Percentiles rank a stretch among this genome's conserved stretches.
Conservation (phyloP, 2,797 vertebrate species). For the Leptoclinus maculatus region DNA sequence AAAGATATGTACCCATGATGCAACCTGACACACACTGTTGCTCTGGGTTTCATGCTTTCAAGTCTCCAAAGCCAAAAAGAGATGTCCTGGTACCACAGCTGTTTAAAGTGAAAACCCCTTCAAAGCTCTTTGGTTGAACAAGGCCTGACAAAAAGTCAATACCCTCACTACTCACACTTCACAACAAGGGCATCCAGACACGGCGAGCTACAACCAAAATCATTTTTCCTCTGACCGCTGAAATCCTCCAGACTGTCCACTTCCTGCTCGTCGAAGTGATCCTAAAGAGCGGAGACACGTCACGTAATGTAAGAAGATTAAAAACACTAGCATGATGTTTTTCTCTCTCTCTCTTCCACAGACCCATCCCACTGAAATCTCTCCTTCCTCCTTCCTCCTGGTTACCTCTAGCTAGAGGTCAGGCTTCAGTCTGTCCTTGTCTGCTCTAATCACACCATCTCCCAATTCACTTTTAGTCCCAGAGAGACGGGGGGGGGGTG, state of each 20-base stretch:
- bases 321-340: slow-evolving; percentile 3
- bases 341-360: background rate
- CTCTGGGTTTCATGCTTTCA: background rate
- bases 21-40: background rate
- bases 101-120: slow-evolving; percentile 37
- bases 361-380: background rate
- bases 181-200: slow-evolving; percentile 46
- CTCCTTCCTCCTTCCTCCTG: slow-evolving; percentile 20
- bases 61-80: slow-evolving; percentile 21
- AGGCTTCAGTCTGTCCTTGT: slow-evolving; percentile 61
- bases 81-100: slow-evolving; percentile 33
- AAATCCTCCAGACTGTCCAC: slow-evolving; percentile 8
- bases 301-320: background rate
- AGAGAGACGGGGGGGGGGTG: slow-evolving; percentile 18
- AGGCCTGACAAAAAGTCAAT: slow-evolving; percentile 65
- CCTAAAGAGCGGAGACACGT: background rate
- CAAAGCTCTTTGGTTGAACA: slow-evolving; percentile 31
- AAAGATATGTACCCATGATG: background rate
- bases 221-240: slow-evolving; percentile 9
- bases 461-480: slow-evolving; percentile 61
- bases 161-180: slow-evolving; percentile 34
- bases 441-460: slow-evolving; percentile 71
- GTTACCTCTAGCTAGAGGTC: slow-evolving; percentile 66
- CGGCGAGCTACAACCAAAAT: slow-evolving; percentile 24
- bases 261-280: background rate